Conservation (phyloP, 2,797 vertebrate genomes). For the Arrhamphus sclerolepis region DNA sequence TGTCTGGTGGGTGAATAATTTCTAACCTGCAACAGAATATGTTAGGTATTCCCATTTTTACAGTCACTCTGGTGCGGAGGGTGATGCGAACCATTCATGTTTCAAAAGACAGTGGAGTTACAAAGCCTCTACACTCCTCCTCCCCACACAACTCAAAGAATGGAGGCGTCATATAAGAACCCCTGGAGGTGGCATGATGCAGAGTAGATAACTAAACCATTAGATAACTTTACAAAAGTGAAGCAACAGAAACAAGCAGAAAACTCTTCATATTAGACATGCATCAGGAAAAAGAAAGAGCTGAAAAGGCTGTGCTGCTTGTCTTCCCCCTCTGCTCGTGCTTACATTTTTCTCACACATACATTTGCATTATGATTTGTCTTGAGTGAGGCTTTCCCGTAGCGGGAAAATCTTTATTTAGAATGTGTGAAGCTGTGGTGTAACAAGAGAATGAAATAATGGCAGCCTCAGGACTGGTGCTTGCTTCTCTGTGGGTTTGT, state of each 20-base stretch:
- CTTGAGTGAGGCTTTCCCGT: constrained; percentile 40
- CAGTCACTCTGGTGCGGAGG: constrained; percentile 9
- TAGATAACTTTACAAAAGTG: constrained; percentile 57
- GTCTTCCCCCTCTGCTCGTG: constrained; percentile 36
- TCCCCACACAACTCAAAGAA: constrained; percentile 57
- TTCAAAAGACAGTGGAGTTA: constrained; percentile 28
- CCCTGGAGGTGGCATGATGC: constrained; percentile 66
- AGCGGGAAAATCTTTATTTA: constrained; percentile 41
- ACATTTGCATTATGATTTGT: constrained; percentile 42
- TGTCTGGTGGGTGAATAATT: too few relatives aligned
- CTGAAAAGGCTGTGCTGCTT: constrained; percentile 33
- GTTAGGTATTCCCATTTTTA: constrained; percentile 4
- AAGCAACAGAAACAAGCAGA: constrained; percentile 32
- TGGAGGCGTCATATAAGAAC: constrained; percentile 64
- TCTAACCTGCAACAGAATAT: too few relatives aligned
- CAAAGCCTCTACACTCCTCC: constrained; percentile 48
- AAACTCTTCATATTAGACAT: constrained; percentile 26
- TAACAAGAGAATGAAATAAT: constrained; percentile 17
- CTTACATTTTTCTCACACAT: constrained; percentile 43
- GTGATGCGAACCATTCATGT: constrained; percentile 34
- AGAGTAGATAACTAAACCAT: constrained; percentile 59
- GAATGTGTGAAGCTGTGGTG: constrained; percentile 23
- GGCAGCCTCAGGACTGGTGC: constrained; percentile 15
- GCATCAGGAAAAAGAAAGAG: constrained; percentile 19
- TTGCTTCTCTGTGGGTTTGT: constrained; percentile 6